Evolutionary conservation across 2,113 vertebrate species (phyloP), one percentile per base, ranked within the genome.

Genomic region (Capreolus pygargus): DNA sequence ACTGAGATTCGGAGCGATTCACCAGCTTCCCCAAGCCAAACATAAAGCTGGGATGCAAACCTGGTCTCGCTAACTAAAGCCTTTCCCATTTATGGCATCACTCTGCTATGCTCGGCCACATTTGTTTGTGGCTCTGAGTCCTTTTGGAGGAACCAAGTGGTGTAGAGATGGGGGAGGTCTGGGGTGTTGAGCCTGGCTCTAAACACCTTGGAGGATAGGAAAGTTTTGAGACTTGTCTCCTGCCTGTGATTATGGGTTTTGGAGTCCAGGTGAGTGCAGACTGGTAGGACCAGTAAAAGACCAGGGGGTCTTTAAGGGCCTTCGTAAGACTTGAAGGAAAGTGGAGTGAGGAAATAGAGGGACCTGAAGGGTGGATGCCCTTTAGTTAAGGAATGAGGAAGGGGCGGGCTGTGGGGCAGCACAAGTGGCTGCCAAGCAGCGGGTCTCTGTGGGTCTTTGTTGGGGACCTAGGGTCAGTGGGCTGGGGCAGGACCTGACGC

Each of bases 401-500:
- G 15, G 50, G 25, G 4, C 1, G 5, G 28, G 33, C n/a, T 3
- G 4, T 30, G 82, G 55, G 27, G 52, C 30, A 13, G 30, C 6
- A 1, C 0, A 2, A 25, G 39, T 70, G 64, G 8, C 57, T 84
- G n/a, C 43, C 28, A 0, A 28, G 27, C 61, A 33, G 28, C 3
- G 6, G 16, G 19, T 2, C 33, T 33, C 1, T 54, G 30, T 21
- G 7, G 89, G 17, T 1, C 3, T 39, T n/a, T n/a, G 36, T 28
- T 1, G 3, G 96, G 30, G 15, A 12, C 86, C 79, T 19, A 11
- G 52, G 50, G 21, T 27, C 12, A 5, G 1, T 9, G 33, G 83
- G 36, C n/a, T 15, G 6, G 39, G 8, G 25, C 43, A 7, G 58
- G 58, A 39, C 36, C 58, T 61, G 64, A 6, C 4, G 25, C 28